Conservation (phyloP, 2,888 invertebrate species). For the Baccha elongata region DNA sequence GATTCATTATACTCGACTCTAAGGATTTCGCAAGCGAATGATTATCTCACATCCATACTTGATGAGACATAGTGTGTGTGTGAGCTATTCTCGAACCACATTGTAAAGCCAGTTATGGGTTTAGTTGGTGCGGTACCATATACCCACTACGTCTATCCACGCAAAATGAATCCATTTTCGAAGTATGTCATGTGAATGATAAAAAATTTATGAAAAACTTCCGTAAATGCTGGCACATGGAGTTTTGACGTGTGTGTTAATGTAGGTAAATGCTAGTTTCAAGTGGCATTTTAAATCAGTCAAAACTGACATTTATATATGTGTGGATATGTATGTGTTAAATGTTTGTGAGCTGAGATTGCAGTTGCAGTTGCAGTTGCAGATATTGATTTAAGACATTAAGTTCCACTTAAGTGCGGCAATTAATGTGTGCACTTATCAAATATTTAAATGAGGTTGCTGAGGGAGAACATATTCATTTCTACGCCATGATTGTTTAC, state of each 20-base stretch:
- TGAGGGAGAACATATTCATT: constrained; percentile 2
- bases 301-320: constrained; percentile 7
- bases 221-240: constrained; percentile 5
- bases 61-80: constrained; percentile 17
- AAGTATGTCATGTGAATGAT: constrained; percentile 58
- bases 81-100: constrained; percentile 1
- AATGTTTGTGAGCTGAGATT: background rate
- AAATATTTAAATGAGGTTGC: constrained; percentile 46
- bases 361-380: background rate
- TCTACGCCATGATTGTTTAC: no score
- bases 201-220: constrained; percentile 64
- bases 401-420: constrained; percentile 63
- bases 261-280: constrained; percentile 44
- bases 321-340: background rate
- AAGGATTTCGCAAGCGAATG: constrained; percentile 51
- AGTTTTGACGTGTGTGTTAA: constrained; percentile 17
- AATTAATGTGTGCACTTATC: constrained; percentile 58
- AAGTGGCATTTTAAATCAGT: constrained; percentile 71
- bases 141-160: background rate
- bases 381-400: constrained; percentile 64
- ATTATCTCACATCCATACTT: constrained; percentile 42
- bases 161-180: constrained; percentile 21
- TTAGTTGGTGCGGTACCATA: background rate
- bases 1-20: constrained; percentile 57
- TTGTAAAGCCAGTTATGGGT: background rate